Percentiles rank a stretch among this genome's conserved stretches.
These are phyloP conservation scores for Tangara arthus DNA, from an alignment of 2,797 vertebrate genomes.

Conservation along the genomic window DNA sequence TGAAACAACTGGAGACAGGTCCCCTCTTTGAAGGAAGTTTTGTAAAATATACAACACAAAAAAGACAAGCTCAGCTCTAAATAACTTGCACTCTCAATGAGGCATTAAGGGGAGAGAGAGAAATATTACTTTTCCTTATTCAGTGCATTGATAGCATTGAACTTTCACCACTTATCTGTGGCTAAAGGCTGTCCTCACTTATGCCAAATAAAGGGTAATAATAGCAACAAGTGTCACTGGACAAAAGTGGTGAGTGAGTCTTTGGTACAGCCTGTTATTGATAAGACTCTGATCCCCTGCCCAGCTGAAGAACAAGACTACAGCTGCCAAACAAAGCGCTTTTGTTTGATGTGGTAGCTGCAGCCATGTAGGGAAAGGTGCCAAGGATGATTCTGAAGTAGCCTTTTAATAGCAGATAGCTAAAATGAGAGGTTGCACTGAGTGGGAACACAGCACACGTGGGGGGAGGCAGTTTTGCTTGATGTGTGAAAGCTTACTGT, in stretches of 20 bases:
- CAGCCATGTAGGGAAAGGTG: background rate
- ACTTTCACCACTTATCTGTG: background rate
- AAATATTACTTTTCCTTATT: background rate
- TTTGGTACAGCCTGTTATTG: constrained; percentile 4
- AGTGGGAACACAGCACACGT: background rate
- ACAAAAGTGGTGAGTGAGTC: background rate
- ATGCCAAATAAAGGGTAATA: constrained; percentile 11
- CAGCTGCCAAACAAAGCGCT: constrained; percentile 11
- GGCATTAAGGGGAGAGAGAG: background rate
- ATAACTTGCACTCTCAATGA: background rate
- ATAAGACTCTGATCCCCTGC: background rate
- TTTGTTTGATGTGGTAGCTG: constrained; percentile 24
- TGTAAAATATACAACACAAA: background rate
- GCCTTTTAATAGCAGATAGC: constrained; percentile 25
- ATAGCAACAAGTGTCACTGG: constrained; percentile 44
- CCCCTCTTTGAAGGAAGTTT: background rate
- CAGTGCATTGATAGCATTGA: background rate
- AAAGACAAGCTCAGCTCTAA: background rate
- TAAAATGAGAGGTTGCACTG: constrained; percentile 14
- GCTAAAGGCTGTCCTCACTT: background rate
- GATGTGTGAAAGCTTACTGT: background rate
- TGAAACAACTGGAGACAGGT: background rate
- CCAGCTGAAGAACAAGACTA: background rate
- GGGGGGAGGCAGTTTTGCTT: background rate
- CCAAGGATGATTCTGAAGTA: constrained; percentile 24